Base-by-base conservation (phyloP, 2,888 invertebrate genomes). In the Therioaphis trifolii region DNA sequence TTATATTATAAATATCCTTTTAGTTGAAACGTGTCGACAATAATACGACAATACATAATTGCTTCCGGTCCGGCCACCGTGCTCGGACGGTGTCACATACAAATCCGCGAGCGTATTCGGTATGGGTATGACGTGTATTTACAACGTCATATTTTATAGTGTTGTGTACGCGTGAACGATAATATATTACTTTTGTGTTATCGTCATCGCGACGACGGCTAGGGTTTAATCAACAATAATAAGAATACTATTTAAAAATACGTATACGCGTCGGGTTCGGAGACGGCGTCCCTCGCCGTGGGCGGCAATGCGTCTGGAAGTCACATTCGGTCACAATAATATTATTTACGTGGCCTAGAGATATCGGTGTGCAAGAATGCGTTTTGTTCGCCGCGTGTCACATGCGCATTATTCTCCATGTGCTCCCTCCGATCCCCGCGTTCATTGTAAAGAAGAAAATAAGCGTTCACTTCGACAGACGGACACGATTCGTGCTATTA, bases 241-340 rank as follows among this genome's bases (percentile, higher is more conserved):
- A n/a, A n/a, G n/a, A n/a, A n/a, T n/a, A n/a, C n/a, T n/a, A n/a
- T n/a, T n/a, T n/a, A n/a, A n/a, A n/a, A n/a, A n/a, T n/a, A n/a
- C n/a, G n/a, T n/a, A n/a, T n/a, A n/a, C n/a, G n/a, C n/a, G n/a
- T n/a, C n/a, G n/a, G n/a, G n/a, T n/a, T n/a, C n/a, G n/a, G n/a
- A n/a, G n/a, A n/a, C n/a, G 29, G 63, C 63, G 21, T 66, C 5
- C 29, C 15, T 63, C 21, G 7, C 15, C 24, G 4, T 18, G 18
- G 43, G 43, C 18, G 15, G 43, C n/a, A 66, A 77, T 76, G 14
- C 46, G 66, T 27, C 46, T 77, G 46, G 63, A 77, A 77, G 77
- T 77, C 66, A 66, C n/a, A 77, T 21, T 63, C 49, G 29, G 15
- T 40, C 14, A 29, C 15, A 21, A 4, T 4, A 46, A 15, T 27